Percentiles rank a stretch among this genome's conserved stretches.
Conservation (phyloP, 2,113 vertebrate genomes). For the Speoplatyrhinus poulsoni region DNA sequence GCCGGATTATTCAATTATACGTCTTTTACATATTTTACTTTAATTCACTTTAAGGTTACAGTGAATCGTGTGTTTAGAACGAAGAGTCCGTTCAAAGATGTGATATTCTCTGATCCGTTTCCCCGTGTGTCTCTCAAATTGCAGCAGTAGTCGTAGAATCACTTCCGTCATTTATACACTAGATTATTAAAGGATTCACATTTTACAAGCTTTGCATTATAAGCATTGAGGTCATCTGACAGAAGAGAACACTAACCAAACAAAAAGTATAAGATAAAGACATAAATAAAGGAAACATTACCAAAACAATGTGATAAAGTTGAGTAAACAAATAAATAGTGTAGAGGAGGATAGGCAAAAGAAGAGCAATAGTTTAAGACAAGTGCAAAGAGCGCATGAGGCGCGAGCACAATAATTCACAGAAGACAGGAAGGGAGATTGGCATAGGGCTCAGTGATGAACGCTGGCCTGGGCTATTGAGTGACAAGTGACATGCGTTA, state of each 20-base stretch:
- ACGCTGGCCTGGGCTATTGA: conserved; percentile 9
- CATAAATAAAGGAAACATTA: background rate
- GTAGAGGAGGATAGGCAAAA: background rate
- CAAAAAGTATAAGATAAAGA: background rate
- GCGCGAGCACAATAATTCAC: background rate
- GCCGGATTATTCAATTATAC: no score
- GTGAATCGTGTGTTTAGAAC: no score
- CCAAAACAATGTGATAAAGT: background rate
- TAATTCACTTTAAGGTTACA: no score
- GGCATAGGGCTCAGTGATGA: conserved; percentile 9
- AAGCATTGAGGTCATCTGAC: conserved; percentile 13
- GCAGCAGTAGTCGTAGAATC: no score
- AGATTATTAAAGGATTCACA: no score
- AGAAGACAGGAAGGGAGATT: background rate
- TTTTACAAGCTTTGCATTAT: conserved; percentile 34
- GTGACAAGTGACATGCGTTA: conserved; percentile 35
- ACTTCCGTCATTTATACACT: background rate
- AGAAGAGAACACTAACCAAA: background rate
- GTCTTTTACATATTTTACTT: no score
- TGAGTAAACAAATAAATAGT: background rate
- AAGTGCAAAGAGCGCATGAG: background rate
- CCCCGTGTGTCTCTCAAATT: no score
- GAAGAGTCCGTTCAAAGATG: no score
- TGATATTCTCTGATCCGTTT: no score
- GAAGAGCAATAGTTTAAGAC: conserved; percentile 6